phyloP scores from a whole-genome alignment of 2,888 invertebrate species.

The Matsumyia berberina region DNA sequence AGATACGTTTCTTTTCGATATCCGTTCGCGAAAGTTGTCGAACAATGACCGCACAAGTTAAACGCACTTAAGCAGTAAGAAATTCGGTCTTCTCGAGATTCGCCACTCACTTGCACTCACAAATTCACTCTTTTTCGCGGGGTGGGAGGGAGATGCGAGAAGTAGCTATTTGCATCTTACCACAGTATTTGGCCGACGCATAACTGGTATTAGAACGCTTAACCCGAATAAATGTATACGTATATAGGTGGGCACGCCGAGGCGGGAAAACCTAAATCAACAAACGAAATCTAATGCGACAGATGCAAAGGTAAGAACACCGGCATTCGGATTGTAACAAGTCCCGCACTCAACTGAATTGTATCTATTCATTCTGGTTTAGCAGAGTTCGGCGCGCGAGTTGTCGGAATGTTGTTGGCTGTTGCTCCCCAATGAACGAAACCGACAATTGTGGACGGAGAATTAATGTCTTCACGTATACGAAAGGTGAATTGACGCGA shows the following conservation, averaged over 20 bases:
- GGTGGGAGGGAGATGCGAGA: slow-evolving; percentile 1
- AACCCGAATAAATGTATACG: slow-evolving; percentile 16
- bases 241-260: not conserved
- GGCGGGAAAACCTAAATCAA: slow-evolving; percentile 15
- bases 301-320: not conserved
- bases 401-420: slow-evolving; percentile 22
- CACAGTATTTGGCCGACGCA: slow-evolving; percentile 41
- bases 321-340: slow-evolving; percentile 47
- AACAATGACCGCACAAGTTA: slow-evolving; percentile 32
- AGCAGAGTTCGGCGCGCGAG: slow-evolving; percentile 30
- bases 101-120: slow-evolving; percentile 9
- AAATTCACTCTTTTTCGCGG: not conserved
- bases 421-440: not conserved
- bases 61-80: slow-evolving; percentile 6
- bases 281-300: slow-evolving; percentile 19
- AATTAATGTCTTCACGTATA: slow-evolving; percentile 8
- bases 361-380: slow-evolving; percentile 43
- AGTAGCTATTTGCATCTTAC: slow-evolving; percentile 46
- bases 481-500: not conserved
- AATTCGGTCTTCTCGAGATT: not conserved
- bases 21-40: slow-evolving; percentile 19
- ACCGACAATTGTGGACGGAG: slow-evolving; percentile 24
- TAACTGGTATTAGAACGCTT: slow-evolving; percentile 22
- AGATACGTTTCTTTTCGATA: slow-evolving; percentile 10
- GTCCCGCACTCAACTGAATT: slow-evolving; percentile 59